A percentile compares a stretch with the other conserved stretches of the same genome.
Evolutionary conservation across 2,888 invertebrate genomes (phyloP).

Genomic region (Acronicta alni): DNA sequence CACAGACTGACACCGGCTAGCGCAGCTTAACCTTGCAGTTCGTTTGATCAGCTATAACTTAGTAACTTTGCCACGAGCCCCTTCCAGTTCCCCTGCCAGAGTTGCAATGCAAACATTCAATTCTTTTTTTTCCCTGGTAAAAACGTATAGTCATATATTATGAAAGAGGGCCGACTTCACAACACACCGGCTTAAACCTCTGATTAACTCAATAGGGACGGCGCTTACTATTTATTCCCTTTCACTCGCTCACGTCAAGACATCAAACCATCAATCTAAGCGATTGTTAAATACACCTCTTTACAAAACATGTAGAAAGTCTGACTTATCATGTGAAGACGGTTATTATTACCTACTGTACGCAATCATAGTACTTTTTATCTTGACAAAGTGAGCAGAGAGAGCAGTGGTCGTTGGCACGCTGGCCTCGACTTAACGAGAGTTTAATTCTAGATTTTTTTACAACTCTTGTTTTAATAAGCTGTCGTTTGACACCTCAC

Average conservation of each 20-base stretch:
- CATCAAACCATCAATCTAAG: slow-evolving; percentile 24
- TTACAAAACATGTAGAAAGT: slow-evolving; percentile 30
- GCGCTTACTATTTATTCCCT: background rate
- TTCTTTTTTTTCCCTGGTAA: too few relatives aligned
- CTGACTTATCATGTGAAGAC: background rate
- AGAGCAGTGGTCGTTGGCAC: background rate
- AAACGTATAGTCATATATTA: background rate
- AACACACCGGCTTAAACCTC: background rate
- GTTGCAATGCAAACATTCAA: too few relatives aligned
- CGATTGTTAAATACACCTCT: slow-evolving; percentile 14
- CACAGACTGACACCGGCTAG: too few relatives aligned
- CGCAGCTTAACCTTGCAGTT: too few relatives aligned
- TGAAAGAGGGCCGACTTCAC: background rate
- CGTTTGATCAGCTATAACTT: too few relatives aligned
- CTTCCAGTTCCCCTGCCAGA: too few relatives aligned
- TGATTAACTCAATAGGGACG: background rate
- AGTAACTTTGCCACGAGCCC: too few relatives aligned
- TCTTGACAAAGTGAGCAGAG: background rate
- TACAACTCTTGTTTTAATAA: background rate
- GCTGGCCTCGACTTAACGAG: background rate
- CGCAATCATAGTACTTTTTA: slow-evolving; percentile 3
- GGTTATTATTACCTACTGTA: slow-evolving; percentile 1
- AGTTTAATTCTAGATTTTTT: background rate
- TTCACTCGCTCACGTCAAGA: slow-evolving; percentile 15
- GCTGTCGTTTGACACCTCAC: too few relatives aligned